A percentile compares a stretch with the other conserved stretches of the same genome.
Evolutionary conservation across 2,888 invertebrate species (phyloP).

Genomic region (Marasmarcha lunaedactyla): DNA sequence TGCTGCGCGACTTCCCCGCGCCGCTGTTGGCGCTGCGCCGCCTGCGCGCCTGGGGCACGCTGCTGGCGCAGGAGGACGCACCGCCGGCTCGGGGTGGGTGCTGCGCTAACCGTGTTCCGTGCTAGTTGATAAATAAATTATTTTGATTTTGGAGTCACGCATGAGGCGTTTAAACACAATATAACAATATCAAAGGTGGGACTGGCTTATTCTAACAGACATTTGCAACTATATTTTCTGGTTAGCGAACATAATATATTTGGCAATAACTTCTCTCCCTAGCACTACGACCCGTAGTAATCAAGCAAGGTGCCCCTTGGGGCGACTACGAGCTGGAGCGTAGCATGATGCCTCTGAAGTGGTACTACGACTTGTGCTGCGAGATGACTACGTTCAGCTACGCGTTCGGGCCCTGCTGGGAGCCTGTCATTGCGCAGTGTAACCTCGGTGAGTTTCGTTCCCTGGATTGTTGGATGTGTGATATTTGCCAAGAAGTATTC

Average conservation of each 20-base stretch:
- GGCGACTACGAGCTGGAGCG: constrained; percentile 85
- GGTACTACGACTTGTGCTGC: constrained; percentile 97
- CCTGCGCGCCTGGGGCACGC: constrained; percentile 88
- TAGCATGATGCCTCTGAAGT: constrained; percentile 94
- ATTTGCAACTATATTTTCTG: too few relatives aligned
- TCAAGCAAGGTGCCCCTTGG: constrained; percentile 90
- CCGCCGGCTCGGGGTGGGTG: constrained; percentile 74
- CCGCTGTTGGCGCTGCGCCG: constrained; percentile 88
- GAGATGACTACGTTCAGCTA: constrained; percentile 90
- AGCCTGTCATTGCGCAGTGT: constrained; percentile 93
- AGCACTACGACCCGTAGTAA: constrained; percentile 81
- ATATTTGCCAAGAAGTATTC: too few relatives aligned
- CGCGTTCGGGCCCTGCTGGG: constrained; percentile 99
- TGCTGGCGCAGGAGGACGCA: constrained; percentile 90
- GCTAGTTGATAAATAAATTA: too few relatives aligned
- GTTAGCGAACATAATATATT: too few relatives aligned
- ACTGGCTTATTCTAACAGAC: too few relatives aligned
- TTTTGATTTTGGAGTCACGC: too few relatives aligned
- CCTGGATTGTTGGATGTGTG: too few relatives aligned
- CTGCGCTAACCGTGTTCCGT: constrained; percentile 7
- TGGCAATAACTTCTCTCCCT: too few relatives aligned
- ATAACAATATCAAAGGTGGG: too few relatives aligned
- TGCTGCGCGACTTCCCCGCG: constrained; percentile 95
- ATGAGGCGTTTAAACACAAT: too few relatives aligned
- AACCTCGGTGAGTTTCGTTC: constrained; percentile 73